Conservation (phyloP, 2,888 invertebrate species). For the Aquatica leii region DNA sequence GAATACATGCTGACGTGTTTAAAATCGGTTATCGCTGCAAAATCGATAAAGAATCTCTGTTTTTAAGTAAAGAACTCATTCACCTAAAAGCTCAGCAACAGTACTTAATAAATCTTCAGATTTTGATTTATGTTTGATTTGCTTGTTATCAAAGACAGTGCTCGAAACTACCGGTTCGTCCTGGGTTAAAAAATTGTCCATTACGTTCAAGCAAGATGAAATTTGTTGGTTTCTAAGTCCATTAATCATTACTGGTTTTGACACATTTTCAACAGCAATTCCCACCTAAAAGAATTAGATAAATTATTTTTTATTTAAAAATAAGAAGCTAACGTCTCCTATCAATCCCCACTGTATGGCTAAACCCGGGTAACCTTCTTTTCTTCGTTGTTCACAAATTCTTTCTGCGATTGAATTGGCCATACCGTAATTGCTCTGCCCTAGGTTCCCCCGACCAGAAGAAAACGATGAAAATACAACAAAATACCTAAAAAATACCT, state of each 20-base stretch:
- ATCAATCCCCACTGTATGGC: conserved; percentile 95
- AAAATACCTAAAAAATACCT: conserved; percentile 68
- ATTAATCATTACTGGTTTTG: conserved; percentile 55
- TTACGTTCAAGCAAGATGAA: conserved; percentile 67
- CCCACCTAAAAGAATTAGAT: conserved; percentile 63
- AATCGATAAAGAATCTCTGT: not conserved
- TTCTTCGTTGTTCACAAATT: conserved; percentile 77
- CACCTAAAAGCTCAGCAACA: conserved; percentile 36
- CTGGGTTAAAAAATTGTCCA: conserved; percentile 77
- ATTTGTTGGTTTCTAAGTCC: conserved; percentile 76
- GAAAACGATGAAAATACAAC: conserved; percentile 92
- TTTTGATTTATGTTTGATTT: conserved; percentile 56
- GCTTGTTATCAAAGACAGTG: conserved; percentile 88
- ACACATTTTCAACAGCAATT: conserved; percentile 65
- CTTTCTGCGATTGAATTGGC: conserved; percentile 92
- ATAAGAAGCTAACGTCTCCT: conserved; percentile 75
- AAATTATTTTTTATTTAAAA: not conserved
- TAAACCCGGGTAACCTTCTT: conserved; percentile 76
- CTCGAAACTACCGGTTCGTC: conserved; percentile 75
- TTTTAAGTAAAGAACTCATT: conserved; percentile 52
- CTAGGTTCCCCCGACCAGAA: conserved; percentile 92
- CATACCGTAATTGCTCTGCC: conserved; percentile 91
- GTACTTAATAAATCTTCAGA: too few relatives aligned
- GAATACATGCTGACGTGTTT: conserved; percentile 75
- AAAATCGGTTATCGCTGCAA: conserved; percentile 68